Percentiles rank a stretch among this genome's conserved stretches.
Conservation (phyloP, 2,797 vertebrate genomes). For the Sarcoramphus papa region DNA sequence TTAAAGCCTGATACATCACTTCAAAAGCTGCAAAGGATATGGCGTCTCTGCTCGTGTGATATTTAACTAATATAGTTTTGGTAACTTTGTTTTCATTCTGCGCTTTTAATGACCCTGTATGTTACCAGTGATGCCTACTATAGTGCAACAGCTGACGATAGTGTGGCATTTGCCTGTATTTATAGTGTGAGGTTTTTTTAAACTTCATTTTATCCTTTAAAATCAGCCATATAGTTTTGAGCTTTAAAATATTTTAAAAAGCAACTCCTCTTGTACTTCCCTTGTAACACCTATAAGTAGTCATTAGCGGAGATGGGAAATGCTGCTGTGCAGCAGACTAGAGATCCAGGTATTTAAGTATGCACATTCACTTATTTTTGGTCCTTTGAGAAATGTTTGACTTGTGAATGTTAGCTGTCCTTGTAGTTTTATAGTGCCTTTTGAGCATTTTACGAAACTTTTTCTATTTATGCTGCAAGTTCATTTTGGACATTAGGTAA, state of each 20-base stretch:
- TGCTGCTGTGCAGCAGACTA: background rate
- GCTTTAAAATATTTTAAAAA: background rate
- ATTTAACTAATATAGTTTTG: background rate
- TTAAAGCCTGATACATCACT: background rate
- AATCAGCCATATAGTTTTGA: background rate
- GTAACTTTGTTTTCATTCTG: background rate
- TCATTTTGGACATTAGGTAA: background rate
- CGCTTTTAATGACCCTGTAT: background rate
- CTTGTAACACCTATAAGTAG: background rate
- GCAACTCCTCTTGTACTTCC: background rate
- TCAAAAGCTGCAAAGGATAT: background rate
- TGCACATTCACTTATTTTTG: background rate
- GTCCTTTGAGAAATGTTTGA: background rate
- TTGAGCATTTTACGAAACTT: background rate
- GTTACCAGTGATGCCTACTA: background rate
- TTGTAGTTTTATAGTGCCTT: background rate
- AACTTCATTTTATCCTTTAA: background rate
- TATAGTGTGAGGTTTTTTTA: background rate
- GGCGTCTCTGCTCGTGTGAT: rapidly evolving
- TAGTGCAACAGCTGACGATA: background rate
- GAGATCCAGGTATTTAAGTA: background rate
- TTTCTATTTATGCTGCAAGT: background rate
- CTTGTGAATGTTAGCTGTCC: background rate
- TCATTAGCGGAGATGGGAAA: background rate
- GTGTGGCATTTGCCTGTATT: background rate